phyloP scores from a whole-genome alignment of 2,888 invertebrate species.

The Drosophila algonquin region DNA sequence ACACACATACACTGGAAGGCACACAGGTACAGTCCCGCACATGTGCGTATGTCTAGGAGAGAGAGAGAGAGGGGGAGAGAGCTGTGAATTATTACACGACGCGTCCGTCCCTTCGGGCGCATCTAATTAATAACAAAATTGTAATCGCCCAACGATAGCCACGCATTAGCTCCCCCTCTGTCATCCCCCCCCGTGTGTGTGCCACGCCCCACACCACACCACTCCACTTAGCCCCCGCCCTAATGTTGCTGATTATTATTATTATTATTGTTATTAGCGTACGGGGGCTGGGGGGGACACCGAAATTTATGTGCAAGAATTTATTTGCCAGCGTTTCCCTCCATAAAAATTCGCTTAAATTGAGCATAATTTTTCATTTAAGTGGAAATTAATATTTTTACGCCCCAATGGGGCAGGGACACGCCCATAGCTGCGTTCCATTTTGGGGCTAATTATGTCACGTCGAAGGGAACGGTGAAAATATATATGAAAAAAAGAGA shows the following conservation, averaged over 20 bases:
- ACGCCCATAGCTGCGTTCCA: conserved; percentile 27
- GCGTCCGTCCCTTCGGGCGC: conserved; percentile 20
- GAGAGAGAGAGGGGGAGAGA: background rate
- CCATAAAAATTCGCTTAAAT: conserved; percentile 68
- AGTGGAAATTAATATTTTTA: conserved; percentile 78
- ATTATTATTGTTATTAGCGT: conserved; percentile 77
- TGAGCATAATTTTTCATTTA: conserved; percentile 79
- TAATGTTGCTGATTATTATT: conserved; percentile 71
- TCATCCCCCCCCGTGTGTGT: conserved; percentile 10
- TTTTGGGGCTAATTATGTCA: conserved; percentile 69
- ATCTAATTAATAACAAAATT: conserved; percentile 75
- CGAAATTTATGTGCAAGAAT: conserved; percentile 67
- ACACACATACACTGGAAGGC: conserved; percentile 3
- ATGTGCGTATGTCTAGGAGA: conserved; percentile 4
- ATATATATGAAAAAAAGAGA: no score
- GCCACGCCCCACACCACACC: conserved; percentile 30
- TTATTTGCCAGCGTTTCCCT: conserved; percentile 53
- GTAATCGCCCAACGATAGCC: conserved; percentile 70
- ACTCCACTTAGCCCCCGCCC: conserved; percentile 19
- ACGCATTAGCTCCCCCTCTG: conserved; percentile 29
- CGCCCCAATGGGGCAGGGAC: conserved; percentile 48
- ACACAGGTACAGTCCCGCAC: background rate
- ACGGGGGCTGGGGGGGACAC: background rate
- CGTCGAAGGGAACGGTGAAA: conserved; percentile 39
- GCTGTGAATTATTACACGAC: conserved; percentile 50